A percentile compares a stretch with the other conserved stretches of the same genome.
phyloP scores from a whole-genome alignment of 2,797 vertebrate genomes.

The Morus bassanus region DNA sequence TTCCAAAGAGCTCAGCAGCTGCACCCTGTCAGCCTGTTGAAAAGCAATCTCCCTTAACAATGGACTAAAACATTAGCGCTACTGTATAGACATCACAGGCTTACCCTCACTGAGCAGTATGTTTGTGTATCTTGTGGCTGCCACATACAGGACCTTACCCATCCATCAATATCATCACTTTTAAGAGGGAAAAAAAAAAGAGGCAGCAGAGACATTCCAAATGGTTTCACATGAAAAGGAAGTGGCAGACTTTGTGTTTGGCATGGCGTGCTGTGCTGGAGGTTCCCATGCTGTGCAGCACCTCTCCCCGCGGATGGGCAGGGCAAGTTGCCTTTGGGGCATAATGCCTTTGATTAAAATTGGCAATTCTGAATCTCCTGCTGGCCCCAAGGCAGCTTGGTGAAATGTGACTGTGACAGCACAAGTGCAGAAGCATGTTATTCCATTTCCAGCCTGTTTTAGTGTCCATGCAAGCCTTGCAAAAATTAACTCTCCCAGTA shows the following conservation, averaged over 20 bases:
- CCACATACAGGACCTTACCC: constrained; percentile 10
- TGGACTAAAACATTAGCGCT: not conserved
- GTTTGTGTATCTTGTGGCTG: constrained; percentile 22
- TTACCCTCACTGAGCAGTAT: not conserved
- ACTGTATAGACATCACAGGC: constrained; percentile 10
- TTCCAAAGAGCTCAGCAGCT: constrained; percentile 39
- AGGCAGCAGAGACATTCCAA: not conserved
- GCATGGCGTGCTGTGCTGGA: not conserved
- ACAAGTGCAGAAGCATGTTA: not conserved
- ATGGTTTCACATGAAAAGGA: not conserved
- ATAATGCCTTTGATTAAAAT: not conserved
- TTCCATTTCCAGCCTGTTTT: not conserved
- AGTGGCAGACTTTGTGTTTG: not conserved
- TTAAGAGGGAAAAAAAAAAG: not conserved
- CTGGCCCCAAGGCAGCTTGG: not conserved
- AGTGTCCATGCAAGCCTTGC: not conserved
- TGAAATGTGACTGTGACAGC: not conserved
- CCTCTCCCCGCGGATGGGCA: not conserved
- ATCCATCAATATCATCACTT: constrained; percentile 45
- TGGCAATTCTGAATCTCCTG: not conserved
- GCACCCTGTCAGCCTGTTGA: constrained; percentile 43
- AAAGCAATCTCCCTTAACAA: constrained; percentile 22
- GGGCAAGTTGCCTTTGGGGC: not conserved
- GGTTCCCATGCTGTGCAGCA: not conserved
- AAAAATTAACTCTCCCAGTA: not conserved